phyloP scores from a whole-genome alignment of 1,140 invertebrate genomes.

The Heliconius eleuchia region DNA sequence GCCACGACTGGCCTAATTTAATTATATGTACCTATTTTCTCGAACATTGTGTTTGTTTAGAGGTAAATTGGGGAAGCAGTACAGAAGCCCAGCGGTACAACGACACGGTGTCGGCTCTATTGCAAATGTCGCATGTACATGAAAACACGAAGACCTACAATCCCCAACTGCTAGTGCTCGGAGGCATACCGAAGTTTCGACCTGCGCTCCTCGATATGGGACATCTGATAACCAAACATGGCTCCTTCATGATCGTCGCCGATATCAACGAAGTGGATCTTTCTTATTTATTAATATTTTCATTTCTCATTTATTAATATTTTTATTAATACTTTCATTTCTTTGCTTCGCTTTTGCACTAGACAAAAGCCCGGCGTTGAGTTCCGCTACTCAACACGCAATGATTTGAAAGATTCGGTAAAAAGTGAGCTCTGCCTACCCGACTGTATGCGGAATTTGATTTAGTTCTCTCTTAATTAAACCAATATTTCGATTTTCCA shows the following conservation, averaged over 20 bases:
- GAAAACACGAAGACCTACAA: slow-evolving; percentile 97
- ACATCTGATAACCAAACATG: slow-evolving; percentile 93
- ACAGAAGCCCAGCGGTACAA: slow-evolving; percentile 95
- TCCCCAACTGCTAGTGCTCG: slow-evolving; percentile 92
- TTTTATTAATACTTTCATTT: too few relatives aligned
- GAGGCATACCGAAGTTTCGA: slow-evolving; percentile 88
- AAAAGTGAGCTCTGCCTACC: too few relatives aligned
- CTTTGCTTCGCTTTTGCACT: too few relatives aligned
- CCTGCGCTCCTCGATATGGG: slow-evolving; percentile 94
- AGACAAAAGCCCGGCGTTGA: too few relatives aligned
- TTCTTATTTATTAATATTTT: background rate
- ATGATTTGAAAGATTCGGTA: too few relatives aligned
- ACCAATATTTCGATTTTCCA: too few relatives aligned
- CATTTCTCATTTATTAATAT: too few relatives aligned
- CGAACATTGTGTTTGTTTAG: slow-evolving; percentile 71
- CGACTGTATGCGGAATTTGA: too few relatives aligned
- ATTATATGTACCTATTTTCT: background rate
- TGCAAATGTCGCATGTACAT: slow-evolving; percentile 85
- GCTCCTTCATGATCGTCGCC: slow-evolving; percentile 93
- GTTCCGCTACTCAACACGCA: too few relatives aligned
- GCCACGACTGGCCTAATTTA: background rate
- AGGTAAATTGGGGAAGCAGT: slow-evolving; percentile 98
- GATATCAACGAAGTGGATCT: slow-evolving; percentile 87
- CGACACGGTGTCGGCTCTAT: slow-evolving; percentile 84
- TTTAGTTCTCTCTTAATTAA: too few relatives aligned